Percentiles rank a stretch among this genome's conserved stretches.
These are phyloP conservation scores for Sebastes iracundus DNA, from an alignment of 2,797 vertebrate genomes.

Conservation along the genomic window DNA sequence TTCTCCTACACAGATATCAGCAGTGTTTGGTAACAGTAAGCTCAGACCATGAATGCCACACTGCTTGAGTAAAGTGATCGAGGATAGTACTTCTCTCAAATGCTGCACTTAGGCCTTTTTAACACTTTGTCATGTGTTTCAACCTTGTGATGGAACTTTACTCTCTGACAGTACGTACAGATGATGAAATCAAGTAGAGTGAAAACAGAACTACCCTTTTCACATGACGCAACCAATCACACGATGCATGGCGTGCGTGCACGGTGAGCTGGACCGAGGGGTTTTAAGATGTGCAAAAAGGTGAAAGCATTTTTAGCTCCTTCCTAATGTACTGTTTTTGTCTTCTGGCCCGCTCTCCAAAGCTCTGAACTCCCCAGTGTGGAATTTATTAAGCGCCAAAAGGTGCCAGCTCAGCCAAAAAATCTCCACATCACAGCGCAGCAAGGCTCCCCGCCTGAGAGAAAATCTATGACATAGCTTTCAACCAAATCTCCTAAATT, in stretches of 20 bases:
- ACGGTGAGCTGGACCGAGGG: background rate
- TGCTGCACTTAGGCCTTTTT: slow-evolving; percentile 30
- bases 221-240: background rate
- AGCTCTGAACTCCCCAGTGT: slow-evolving; percentile 41
- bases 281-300: slow-evolving; percentile 6
- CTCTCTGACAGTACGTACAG: slow-evolving; percentile 10
- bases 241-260: background rate
- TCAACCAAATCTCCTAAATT: slow-evolving; percentile 78
- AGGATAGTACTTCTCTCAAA: slow-evolving; percentile 24
- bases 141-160: slow-evolving; percentile 20
- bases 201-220: slow-evolving; percentile 20
- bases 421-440: slow-evolving; percentile 56
- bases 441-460: slow-evolving; percentile 20
- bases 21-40: background rate
- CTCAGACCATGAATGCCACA: background rate
- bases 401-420: slow-evolving; percentile 71
- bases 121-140: slow-evolving; percentile 25
- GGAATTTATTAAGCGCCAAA: slow-evolving; percentile 55
- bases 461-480: slow-evolving; percentile 74
- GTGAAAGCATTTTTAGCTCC: slow-evolving; percentile 23
- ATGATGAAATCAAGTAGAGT: slow-evolving; percentile 11
- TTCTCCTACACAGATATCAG: background rate
- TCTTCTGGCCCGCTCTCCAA: slow-evolving; percentile 36
- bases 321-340: slow-evolving; percentile 21
- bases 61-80: slow-evolving; percentile 5